Percentiles rank a stretch among this genome's conserved stretches.
These are phyloP conservation scores for Heliconius ismenius DNA, from an alignment of 2,888 invertebrate species.

Conservation along the genomic window DNA sequence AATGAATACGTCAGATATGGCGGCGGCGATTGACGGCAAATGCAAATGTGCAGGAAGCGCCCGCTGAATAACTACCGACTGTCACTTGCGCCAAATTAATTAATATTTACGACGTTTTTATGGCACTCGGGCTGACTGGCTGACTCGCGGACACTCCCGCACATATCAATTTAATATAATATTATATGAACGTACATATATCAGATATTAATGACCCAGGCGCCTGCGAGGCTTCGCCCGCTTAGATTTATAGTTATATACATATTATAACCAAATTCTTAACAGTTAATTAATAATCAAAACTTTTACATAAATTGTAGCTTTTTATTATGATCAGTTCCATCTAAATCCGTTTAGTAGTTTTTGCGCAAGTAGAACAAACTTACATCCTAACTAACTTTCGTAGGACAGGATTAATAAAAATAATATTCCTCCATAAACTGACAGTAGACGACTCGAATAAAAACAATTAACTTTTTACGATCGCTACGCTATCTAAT, in stretches of 20 bases:
- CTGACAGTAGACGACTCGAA: background rate
- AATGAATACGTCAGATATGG: constrained; percentile 77
- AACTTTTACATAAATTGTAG: too few relatives aligned
- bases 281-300: too few relatives aligned
- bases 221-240: too few relatives aligned
- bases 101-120: constrained; percentile 34
- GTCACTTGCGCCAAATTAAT: constrained; percentile 34
- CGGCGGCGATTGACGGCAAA: constrained; percentile 60
- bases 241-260: too few relatives aligned
- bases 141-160: constrained; percentile 19
- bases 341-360: too few relatives aligned
- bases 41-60: constrained; percentile 56
- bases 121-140: background rate
- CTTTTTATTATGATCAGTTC: too few relatives aligned
- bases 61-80: constrained; percentile 41
- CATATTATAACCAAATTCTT: too few relatives aligned
- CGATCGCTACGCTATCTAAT: constrained; percentile 4
- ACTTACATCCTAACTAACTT: too few relatives aligned
- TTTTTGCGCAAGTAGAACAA: too few relatives aligned
- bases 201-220: too few relatives aligned
- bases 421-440: background rate
- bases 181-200: background rate
- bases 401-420: background rate
- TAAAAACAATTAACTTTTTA: constrained; percentile 12
- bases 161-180: constrained; percentile 1